phyloP scores from a whole-genome alignment of 2,113 vertebrate genomes.

The Eudorcas thomsonii region DNA sequence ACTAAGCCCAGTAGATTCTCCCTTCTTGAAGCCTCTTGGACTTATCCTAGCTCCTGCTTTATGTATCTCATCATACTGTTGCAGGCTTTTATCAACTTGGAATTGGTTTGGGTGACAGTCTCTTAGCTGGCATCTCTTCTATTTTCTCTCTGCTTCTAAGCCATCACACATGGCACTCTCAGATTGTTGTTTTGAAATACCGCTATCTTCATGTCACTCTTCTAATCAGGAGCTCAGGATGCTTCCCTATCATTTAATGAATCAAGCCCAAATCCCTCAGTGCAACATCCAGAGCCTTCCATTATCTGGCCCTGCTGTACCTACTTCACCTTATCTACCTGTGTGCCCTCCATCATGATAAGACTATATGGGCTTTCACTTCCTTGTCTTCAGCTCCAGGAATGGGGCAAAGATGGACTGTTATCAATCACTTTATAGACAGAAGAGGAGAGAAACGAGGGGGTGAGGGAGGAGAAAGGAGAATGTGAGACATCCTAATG shows the following conservation, averaged over 20 bases:
- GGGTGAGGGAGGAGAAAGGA: neutral
- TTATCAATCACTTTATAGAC: neutral
- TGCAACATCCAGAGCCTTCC: neutral
- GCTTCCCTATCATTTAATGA: slow-evolving; percentile 58
- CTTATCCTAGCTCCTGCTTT: neutral
- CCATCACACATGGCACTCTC: neutral
- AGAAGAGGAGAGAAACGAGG: neutral
- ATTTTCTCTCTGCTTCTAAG: slow-evolving; percentile 7
- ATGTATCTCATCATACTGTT: neutral
- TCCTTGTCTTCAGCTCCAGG: neutral
- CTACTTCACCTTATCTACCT: neutral
- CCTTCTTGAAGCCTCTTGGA: neutral
- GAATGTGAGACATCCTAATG: neutral
- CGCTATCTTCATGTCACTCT: neutral
- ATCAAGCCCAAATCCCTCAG: neutral
- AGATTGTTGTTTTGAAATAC: slow-evolving; percentile 25
- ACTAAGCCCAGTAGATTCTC: neutral
- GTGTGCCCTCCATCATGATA: neutral
- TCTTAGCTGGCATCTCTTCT: neutral
- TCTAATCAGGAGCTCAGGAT: neutral
- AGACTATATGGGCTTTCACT: neutral
- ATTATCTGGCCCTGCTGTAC: neutral
- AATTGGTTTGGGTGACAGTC: neutral
- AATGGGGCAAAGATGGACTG: neutral
- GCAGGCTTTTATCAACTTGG: neutral